phyloP scores from a whole-genome alignment of 2,888 invertebrate species.

The Phorcus lineatus region DNA sequence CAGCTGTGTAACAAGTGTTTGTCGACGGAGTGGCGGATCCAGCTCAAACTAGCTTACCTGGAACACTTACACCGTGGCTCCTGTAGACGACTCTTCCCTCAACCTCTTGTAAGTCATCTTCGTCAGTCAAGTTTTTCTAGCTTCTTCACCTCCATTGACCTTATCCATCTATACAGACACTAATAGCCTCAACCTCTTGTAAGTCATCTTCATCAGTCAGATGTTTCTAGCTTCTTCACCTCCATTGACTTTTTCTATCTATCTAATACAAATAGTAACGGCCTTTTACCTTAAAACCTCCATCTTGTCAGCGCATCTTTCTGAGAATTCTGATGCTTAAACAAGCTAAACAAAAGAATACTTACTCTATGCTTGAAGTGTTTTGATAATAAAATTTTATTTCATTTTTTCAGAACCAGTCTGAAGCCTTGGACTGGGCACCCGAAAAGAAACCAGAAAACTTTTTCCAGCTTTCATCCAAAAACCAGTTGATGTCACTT shows the following conservation, averaged over 20 bases:
- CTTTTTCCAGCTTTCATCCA: constrained; percentile 79
- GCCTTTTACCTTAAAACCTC: constrained; percentile 76
- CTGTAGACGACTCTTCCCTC: constrained; percentile 88
- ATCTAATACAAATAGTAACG: too few species aligned
- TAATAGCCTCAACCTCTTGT: constrained; percentile 79
- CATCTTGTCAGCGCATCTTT: too few species aligned
- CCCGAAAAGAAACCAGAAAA: constrained; percentile 40
- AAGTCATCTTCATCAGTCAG: constrained; percentile 25
- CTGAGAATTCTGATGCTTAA: too few species aligned
- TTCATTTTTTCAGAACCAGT: constrained; percentile 52
- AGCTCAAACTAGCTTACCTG: constrained; percentile 83
- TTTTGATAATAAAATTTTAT: not conserved
- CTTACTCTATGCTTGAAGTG: not conserved
- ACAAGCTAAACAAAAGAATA: too few species aligned
- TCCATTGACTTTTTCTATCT: too few species aligned
- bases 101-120: constrained; percentile 68
- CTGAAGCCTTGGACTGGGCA: constrained; percentile 52
- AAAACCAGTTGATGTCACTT: constrained; percentile 85
- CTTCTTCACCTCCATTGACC: too few species aligned
- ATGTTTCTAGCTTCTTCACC: too few species aligned
- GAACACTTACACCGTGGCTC: constrained; percentile 89
- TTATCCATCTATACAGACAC: too few species aligned
- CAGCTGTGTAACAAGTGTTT: constrained; percentile 88
- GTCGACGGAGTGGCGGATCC: constrained; percentile 79
- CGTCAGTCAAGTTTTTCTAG: not conserved